Conservation (phyloP, 2,797 vertebrate genomes). For the Takifugu rubripes region DNA sequence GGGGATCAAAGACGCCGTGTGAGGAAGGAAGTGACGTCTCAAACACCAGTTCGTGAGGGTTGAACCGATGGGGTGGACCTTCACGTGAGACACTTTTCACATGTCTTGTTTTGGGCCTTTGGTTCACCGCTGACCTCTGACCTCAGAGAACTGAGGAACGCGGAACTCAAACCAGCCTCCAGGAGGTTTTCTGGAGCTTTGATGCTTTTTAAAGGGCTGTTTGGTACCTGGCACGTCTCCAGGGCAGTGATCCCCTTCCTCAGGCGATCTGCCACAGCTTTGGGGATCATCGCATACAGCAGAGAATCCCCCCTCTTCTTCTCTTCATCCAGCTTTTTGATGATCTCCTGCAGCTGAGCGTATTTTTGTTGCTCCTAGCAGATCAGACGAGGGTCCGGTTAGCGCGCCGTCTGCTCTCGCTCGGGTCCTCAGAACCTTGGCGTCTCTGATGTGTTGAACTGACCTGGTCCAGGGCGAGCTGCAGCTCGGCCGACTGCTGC, state of each 20-base stretch:
- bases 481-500: conserved; percentile 78
- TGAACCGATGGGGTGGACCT: too few relatives aligned
- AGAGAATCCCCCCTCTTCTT: conserved; percentile 76
- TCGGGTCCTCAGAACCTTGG: conserved; percentile 7
- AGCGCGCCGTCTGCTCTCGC: conserved; percentile 11
- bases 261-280: conserved; percentile 75
- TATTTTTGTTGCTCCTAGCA: conserved; percentile 77
- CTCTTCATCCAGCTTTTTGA: conserved; percentile 78
- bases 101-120: too few relatives aligned
- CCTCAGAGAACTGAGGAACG: too few relatives aligned
- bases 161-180: too few relatives aligned
- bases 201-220: background rate
- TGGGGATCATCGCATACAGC: conserved; percentile 78
- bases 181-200: background rate
- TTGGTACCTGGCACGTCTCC: conserved; percentile 75
- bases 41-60: too few relatives aligned
- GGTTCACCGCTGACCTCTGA: background rate
- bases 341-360: conserved; percentile 75
- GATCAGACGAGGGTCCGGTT: conserved; percentile 34
- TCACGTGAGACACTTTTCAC: too few relatives aligned
- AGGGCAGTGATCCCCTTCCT: conserved; percentile 76
- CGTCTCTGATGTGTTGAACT: conserved; percentile 30
- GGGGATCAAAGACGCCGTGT: too few relatives aligned
- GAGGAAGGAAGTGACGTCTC: too few relatives aligned
- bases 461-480: conserved; percentile 78